A percentile compares a stretch with the other conserved stretches of the same genome.
Conservation (phyloP, 2,797 vertebrate species). For the Megaceryle alcyon region DNA sequence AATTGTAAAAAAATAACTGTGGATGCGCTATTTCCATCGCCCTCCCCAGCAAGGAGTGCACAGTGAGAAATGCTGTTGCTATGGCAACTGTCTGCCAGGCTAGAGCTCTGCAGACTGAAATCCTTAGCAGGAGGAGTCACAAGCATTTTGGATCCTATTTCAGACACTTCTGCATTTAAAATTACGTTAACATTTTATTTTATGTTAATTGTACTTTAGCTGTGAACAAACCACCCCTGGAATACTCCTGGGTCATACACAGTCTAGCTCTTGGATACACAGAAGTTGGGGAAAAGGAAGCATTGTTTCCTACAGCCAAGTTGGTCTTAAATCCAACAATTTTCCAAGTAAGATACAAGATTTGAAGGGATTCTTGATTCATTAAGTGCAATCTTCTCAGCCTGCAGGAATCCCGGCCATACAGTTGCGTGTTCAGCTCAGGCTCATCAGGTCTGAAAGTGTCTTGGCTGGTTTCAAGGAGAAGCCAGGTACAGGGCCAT, state of each 20-base stretch:
- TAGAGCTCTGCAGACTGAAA: neutral
- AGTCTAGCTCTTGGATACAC: neutral
- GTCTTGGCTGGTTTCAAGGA: neutral
- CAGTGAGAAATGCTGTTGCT: conserved; percentile 23
- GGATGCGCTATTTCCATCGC: neutral
- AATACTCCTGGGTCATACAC: neutral
- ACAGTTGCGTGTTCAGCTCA: neutral
- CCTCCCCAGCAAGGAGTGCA: neutral
- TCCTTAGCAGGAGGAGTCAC: neutral
- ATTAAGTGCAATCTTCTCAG: neutral
- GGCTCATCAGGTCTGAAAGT: neutral
- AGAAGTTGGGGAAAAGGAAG: neutral
- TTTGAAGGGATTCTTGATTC: neutral
- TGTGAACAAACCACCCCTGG: neutral
- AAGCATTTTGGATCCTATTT: neutral
- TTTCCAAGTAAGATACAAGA: neutral
- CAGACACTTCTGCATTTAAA: neutral
- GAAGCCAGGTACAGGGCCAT: neutral
- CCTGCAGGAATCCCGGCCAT: neutral
- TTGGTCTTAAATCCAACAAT: neutral
- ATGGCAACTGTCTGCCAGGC: conserved; percentile 37
- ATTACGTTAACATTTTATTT: neutral
- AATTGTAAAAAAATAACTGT: neutral
- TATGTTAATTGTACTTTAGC: neutral
- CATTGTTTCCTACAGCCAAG: neutral